phyloP scores from a whole-genome alignment of 1,140 invertebrate species.

The Neuroterus valhalla region DNA sequence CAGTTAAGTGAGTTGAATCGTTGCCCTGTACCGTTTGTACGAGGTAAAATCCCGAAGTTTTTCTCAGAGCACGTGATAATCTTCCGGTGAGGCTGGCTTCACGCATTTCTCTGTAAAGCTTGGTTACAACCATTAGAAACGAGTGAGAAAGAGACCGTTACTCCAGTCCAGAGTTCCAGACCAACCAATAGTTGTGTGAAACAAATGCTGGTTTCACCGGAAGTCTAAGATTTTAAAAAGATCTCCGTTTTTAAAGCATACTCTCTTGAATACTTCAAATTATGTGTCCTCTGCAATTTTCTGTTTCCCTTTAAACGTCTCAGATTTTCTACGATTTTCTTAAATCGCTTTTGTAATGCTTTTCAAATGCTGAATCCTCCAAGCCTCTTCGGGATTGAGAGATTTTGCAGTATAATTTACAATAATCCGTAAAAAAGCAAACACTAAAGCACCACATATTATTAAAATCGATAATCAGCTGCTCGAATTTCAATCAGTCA shows the following conservation, averaged over 20 bases:
- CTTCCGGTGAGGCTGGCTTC: conserved; percentile 33
- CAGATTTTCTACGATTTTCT: neutral
- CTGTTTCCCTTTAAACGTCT: neutral
- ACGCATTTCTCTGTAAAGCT: conserved; percentile 33
- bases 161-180: neutral
- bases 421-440: no score
- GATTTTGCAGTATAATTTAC: no score
- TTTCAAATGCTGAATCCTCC: no score
- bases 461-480: no score
- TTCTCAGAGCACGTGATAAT: conserved; percentile 39
- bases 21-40: conserved; percentile 34
- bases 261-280: neutral
- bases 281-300: neutral
- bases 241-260: neutral
- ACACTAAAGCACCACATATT: no score
- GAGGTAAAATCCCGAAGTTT: conserved; percentile 38
- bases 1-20: conserved; percentile 2
- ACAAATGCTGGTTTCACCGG: conserved; percentile 3
- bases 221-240: neutral
- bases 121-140: conserved; percentile 36
- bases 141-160: conserved; percentile 38
- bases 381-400: no score
- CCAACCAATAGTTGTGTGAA: neutral
- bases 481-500: no score
- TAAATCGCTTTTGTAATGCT: neutral